Conservation (phyloP, 2,888 invertebrate genomes). For the Phyllotreta cruciferae region DNA sequence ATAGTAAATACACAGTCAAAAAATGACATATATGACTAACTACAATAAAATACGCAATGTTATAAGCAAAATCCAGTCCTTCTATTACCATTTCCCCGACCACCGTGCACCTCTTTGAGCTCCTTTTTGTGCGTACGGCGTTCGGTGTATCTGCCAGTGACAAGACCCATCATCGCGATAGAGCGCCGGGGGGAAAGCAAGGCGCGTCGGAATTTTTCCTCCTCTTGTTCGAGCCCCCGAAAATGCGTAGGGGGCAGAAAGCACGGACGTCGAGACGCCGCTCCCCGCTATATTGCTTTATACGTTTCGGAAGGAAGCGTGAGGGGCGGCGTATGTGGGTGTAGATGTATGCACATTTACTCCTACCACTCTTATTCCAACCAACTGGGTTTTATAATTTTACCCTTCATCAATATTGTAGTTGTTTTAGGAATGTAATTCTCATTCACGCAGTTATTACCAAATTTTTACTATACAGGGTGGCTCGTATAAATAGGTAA, state of each 20-base stretch:
- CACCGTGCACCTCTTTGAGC: slow-evolving; percentile 42
- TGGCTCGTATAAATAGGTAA: too few relatives aligned
- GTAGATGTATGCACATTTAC: too few relatives aligned
- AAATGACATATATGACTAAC: too few relatives aligned
- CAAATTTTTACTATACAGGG: too few relatives aligned
- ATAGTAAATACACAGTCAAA: too few relatives aligned
- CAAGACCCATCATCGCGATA: slow-evolving; percentile 49
- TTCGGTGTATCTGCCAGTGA: slow-evolving; percentile 50
- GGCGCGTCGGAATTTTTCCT: slow-evolving; percentile 32
- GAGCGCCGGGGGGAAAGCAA: slow-evolving; percentile 40
- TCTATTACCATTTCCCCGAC: slow-evolving; percentile 17
- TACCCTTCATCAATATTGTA: too few relatives aligned
- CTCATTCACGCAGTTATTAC: too few relatives aligned
- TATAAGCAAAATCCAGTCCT: slow-evolving; percentile 42
- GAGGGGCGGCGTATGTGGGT: slow-evolving; percentile 34
- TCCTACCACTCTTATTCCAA: too few relatives aligned
- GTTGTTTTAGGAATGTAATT: too few relatives aligned
- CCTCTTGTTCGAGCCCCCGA: slow-evolving; percentile 37
- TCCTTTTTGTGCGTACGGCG: slow-evolving; percentile 53
- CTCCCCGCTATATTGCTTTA: slow-evolving; percentile 42
- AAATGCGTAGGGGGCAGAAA: slow-evolving; percentile 42
- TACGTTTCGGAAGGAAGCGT: slow-evolving; percentile 57
- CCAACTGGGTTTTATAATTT: too few relatives aligned
- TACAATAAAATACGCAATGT: too few relatives aligned
- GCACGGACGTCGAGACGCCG: slow-evolving; percentile 36